These are phyloP conservation scores for Gryllus bimaculatus DNA, from an alignment of 1,140 invertebrate genomes.

Conservation along the genomic window DNA sequence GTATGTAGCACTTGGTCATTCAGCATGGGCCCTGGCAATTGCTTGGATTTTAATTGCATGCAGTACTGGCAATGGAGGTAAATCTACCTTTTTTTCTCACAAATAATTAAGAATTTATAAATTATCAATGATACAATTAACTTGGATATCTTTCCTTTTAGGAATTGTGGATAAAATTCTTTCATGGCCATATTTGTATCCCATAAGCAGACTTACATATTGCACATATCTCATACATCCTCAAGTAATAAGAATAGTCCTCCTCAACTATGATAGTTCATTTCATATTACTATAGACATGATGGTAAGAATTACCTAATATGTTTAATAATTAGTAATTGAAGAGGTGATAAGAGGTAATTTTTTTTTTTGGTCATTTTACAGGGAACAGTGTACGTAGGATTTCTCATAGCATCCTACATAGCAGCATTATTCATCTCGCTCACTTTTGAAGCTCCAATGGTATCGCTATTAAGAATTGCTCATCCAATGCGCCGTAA, in stretches of 20 bases:
- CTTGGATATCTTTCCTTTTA: background rate
- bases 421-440: constrained; percentile 27
- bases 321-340: constrained; percentile 14
- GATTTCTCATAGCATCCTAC: constrained; percentile 28
- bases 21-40: background rate
- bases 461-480: constrained; percentile 32
- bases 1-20: background rate
- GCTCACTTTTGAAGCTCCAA: constrained; percentile 31
- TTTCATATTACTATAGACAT: background rate
- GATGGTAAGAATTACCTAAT: constrained; percentile 7
- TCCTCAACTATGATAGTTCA: background rate
- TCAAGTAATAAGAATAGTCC: background rate
- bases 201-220: background rate
- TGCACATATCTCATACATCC: background rate
- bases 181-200: background rate
- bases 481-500: constrained; percentile 31
- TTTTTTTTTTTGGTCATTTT: background rate
- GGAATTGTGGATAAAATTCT: background rate
- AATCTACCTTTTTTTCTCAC: background rate
- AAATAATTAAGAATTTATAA: background rate
- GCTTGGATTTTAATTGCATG: background rate
- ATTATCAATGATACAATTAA: too few species aligned
- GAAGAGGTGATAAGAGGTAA: background rate
- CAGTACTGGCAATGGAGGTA: background rate
- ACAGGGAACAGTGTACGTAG: constrained; percentile 29